Evolutionary conservation across 2,797 vertebrate genomes (phyloP).

Genomic region (Syndactyla subalaris): DNA sequence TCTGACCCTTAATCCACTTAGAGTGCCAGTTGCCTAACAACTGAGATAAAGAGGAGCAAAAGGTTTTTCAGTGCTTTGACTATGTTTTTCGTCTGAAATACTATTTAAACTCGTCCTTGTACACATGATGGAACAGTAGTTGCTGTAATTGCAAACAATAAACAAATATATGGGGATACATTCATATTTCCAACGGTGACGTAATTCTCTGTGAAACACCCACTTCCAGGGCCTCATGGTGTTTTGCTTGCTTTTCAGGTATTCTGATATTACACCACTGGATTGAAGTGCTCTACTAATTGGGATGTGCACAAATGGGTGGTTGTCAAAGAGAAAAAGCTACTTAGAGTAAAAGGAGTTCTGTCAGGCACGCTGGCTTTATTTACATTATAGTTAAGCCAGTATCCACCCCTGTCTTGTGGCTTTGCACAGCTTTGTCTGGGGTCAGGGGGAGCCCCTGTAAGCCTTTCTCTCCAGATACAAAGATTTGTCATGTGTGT

Average conservation of each 20-base stretch:
- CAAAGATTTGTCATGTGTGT: fast-evolving
- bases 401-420: not conserved
- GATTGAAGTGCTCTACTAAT: not conserved
- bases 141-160: not conserved
- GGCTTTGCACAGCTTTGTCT: not conserved
- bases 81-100: not conserved
- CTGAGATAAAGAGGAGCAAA: not conserved
- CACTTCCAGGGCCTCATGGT: not conserved
- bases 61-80: not conserved
- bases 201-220: not conserved
- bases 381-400: not conserved
- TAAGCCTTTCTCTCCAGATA: not conserved
- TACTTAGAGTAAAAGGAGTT: not conserved
- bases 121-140: not conserved
- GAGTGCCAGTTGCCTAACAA: not conserved
- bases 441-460: not conserved
- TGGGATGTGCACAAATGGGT: not conserved
- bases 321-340: not conserved
- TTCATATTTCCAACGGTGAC: not conserved
- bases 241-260: not conserved
- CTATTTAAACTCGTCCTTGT: not conserved
- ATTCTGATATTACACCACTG: not conserved
- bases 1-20: not conserved
- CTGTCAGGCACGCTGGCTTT: fast-evolving
- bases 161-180: not conserved